Evolutionary conservation across 2,113 vertebrate genomes (phyloP).

Genomic region (Camelus bactrianus): DNA sequence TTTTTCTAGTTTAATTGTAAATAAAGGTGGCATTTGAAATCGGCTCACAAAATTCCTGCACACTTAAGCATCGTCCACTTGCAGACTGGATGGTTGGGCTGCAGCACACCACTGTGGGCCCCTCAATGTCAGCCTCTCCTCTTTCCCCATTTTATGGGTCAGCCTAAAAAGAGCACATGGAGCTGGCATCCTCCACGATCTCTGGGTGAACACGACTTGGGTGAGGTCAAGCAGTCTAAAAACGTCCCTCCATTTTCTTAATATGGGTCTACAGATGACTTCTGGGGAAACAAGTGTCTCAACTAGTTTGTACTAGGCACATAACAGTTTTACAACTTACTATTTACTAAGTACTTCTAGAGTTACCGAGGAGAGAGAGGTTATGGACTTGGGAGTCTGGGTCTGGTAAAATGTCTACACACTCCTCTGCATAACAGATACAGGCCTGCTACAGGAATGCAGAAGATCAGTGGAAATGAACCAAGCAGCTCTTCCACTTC

Average conservation of each 20-base stretch:
- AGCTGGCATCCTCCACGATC: background rate
- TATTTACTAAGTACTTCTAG: background rate
- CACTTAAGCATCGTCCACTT: background rate
- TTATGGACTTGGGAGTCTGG: background rate
- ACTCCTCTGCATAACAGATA: background rate
- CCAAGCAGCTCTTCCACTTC: background rate
- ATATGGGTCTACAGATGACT: background rate
- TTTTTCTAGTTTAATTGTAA: background rate
- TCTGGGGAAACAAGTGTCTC: background rate
- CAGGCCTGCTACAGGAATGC: background rate
- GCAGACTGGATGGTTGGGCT: rapidly evolving
- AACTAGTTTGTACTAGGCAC: background rate
- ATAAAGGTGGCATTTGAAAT: background rate
- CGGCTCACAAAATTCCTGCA: background rate
- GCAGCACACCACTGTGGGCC: background rate
- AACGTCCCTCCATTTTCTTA: background rate
- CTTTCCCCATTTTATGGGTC: background rate
- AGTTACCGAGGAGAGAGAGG: background rate
- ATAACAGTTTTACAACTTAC: background rate
- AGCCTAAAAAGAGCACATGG: background rate
- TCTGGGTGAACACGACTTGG: background rate
- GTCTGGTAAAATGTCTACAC: background rate
- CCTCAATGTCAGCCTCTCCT: background rate
- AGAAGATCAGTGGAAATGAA: background rate
- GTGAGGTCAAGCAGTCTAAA: background rate